These are phyloP conservation scores for Myopa testacea DNA, from an alignment of 2,888 invertebrate species.

Conservation along the genomic window DNA sequence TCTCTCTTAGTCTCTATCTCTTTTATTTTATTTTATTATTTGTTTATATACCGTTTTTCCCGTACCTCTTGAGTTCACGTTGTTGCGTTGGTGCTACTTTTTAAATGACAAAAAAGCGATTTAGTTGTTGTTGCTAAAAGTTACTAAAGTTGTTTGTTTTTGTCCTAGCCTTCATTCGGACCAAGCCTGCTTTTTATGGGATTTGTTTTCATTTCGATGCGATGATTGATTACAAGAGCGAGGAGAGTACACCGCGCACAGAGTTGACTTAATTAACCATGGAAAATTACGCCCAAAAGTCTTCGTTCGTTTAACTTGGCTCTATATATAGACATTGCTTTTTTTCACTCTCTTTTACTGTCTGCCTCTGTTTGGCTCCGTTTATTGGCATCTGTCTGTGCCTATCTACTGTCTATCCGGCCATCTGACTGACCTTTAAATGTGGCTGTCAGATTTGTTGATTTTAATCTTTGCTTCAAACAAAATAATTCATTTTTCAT, in stretches of 20 bases:
- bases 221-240: constrained; percentile 8
- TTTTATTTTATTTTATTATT: too few species aligned
- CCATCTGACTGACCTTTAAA: not conserved
- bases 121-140: too few species aligned
- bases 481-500: not conserved
- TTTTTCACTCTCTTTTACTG: too few species aligned
- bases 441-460: not conserved
- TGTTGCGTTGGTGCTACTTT: not conserved
- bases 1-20: too few species aligned
- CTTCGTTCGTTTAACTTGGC: not conserved
- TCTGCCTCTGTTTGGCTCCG: too few species aligned
- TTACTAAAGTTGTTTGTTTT: too few species aligned
- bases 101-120: too few species aligned
- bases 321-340: too few species aligned
- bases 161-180: too few species aligned
- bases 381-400: too few species aligned
- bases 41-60: too few species aligned
- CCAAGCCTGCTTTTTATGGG: not conserved
- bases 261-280: not conserved
- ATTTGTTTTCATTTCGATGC: not conserved
- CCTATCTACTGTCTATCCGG: not conserved
- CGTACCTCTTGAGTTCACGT: not conserved
- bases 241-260: not conserved
- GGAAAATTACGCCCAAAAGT: not conserved
- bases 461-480: not conserved